phyloP scores from a whole-genome alignment of 2,797 vertebrate genomes.

The Lacerta agilis region DNA sequence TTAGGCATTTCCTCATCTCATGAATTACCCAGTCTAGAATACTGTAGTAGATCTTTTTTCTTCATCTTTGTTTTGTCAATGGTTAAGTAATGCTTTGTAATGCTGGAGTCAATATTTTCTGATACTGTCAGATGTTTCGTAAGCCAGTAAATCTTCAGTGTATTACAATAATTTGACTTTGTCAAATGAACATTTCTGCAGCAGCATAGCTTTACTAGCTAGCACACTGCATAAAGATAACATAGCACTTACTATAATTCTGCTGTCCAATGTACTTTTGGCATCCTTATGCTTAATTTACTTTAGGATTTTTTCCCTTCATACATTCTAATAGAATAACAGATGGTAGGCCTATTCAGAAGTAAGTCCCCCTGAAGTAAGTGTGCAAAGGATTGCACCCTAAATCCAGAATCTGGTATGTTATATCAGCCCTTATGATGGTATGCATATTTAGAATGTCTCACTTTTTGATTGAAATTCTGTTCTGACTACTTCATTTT shows the following conservation, averaged over 20 bases:
- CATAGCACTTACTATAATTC: slow-evolving; percentile 3
- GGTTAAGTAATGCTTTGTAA: slow-evolving; percentile 15
- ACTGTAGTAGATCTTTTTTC: background rate
- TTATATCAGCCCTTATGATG: slow-evolving; percentile 36
- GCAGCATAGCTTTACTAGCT: slow-evolving; percentile 46
- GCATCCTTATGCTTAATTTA: slow-evolving; percentile 9
- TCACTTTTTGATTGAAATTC: slow-evolving; percentile 10
- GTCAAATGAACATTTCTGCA: background rate
- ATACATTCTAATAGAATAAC: slow-evolving; percentile 19
- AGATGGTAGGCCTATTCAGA: too few species aligned
- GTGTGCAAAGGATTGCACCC: too few species aligned
- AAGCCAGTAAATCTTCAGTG: slow-evolving; percentile 15
- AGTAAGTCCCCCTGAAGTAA: too few species aligned
- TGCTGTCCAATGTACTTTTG: background rate
- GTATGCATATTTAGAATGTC: slow-evolving; percentile 19
- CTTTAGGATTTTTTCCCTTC: slow-evolving; percentile 21
- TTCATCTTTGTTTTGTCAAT: background rate
- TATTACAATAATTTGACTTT: slow-evolving; percentile 8
- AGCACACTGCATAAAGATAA: slow-evolving; percentile 45
- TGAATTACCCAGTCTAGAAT: slow-evolving; percentile 38
- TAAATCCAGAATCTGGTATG: slow-evolving; percentile 33
- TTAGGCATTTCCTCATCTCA: slow-evolving; percentile 38
- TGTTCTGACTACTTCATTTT: background rate
- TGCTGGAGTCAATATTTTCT: slow-evolving; percentile 27
- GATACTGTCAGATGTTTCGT: slow-evolving; percentile 6